Evolutionary conservation across 2,888 invertebrate genomes (phyloP).

Genomic region (Drosophila multiciliata): DNA sequence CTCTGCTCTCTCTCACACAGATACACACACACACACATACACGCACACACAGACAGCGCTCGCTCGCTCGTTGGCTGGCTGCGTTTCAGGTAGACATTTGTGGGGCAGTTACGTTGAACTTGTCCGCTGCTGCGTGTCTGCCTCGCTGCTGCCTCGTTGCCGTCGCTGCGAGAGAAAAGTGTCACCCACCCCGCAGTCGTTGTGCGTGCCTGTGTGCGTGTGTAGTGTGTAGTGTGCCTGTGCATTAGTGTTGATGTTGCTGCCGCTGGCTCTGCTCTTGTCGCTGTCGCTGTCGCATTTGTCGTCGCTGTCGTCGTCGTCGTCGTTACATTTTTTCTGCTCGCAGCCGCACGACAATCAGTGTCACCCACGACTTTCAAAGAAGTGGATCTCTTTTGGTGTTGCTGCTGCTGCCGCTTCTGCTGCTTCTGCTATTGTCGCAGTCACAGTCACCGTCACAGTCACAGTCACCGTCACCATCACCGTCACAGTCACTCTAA

Average conservation of each 20-base stretch:
- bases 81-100: slow-evolving; percentile 75
- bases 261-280: slow-evolving; percentile 47
- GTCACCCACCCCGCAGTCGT: slow-evolving; percentile 67
- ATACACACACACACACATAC: slow-evolving; percentile 6
- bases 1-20: slow-evolving; percentile 34
- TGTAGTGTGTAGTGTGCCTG: slow-evolving; percentile 26
- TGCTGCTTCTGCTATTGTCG: slow-evolving; percentile 32
- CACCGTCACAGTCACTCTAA: slow-evolving; percentile 44
- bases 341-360: slow-evolving; percentile 77
- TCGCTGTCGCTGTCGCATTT: slow-evolving; percentile 18
- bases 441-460: slow-evolving; percentile 45
- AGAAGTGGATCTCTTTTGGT: slow-evolving; percentile 76
- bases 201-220: slow-evolving; percentile 13
- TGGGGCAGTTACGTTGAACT: slow-evolving; percentile 84
- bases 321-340: slow-evolving; percentile 64
- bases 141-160: slow-evolving; percentile 39
- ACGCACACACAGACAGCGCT: slow-evolving; percentile 20
- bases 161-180: slow-evolving; percentile 53
- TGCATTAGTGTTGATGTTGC: slow-evolving; percentile 25
- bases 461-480: slow-evolving; percentile 26
- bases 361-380: slow-evolving; percentile 84
- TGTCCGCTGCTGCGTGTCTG: slow-evolving; percentile 83
- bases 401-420: slow-evolving; percentile 38
- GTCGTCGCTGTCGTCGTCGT: slow-evolving; percentile 51
- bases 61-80: slow-evolving; percentile 50